phyloP scores from a whole-genome alignment of 2,113 vertebrate species.

The Astatotilapia flaviijosephi region DNA sequence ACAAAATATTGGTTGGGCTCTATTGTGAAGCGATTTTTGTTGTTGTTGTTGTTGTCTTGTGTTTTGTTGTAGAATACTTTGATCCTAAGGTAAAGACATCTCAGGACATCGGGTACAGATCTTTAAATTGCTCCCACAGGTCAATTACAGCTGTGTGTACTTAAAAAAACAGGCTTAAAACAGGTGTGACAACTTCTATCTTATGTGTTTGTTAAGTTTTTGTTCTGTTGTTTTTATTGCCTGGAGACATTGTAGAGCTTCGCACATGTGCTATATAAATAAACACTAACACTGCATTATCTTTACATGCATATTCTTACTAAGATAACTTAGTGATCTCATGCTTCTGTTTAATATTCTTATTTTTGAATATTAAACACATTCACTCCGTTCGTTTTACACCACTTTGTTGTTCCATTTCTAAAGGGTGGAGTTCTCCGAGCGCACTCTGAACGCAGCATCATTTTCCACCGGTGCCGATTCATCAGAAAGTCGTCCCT shows the following conservation, averaged over 20 bases:
- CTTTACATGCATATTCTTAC: not conserved
- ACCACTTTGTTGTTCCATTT: not conserved
- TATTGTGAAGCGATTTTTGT: not conserved
- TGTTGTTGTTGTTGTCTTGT: not conserved
- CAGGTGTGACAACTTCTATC: not conserved
- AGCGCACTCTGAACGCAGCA: constrained; percentile 8
- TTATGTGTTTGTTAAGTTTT: not conserved
- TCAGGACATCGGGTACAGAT: not conserved
- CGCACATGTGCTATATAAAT: not conserved
- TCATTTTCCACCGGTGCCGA: not conserved
- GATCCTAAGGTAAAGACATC: not conserved
- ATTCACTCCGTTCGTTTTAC: not conserved
- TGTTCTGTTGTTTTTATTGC: not conserved
- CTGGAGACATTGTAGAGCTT: not conserved
- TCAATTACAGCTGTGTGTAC: not conserved
- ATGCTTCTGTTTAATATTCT: not conserved
- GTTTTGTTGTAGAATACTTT: not conserved
- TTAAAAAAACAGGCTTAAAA: not conserved
- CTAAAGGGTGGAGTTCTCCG: not conserved
- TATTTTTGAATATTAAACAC: not conserved
- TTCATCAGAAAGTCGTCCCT: constrained; percentile 1
- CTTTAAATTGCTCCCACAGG: not conserved
- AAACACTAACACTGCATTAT: not conserved
- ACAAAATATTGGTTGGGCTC: not conserved
- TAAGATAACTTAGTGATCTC: not conserved